Base-by-base conservation (phyloP, 1,140 invertebrate genomes). In the Scaptomyza hsui region DNA sequence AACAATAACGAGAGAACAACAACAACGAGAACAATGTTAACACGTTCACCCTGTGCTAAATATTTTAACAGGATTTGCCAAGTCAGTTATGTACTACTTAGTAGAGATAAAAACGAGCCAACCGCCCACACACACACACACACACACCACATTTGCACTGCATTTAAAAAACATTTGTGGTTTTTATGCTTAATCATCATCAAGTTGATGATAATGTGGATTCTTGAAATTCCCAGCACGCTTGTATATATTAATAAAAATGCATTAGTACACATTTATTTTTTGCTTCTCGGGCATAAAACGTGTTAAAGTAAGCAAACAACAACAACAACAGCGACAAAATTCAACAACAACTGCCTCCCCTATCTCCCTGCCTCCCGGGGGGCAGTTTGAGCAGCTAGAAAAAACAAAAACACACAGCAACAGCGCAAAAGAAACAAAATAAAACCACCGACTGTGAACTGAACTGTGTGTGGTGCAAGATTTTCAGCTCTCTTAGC, bases 211-310 rank as follows among this genome's bases (percentile, higher is more conserved):
- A 69, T 51, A n/a, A 35, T 53, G 21, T 10, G 13, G 18, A 60
- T 45, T 44, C 47, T 82, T 62, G 61, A 49, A 73, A 88, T 88
- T 88, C 83, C 83, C 83, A 83, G 78, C 83, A 89, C 83, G 83
- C 83, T 79, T 88, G 82, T 89, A 89, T 83, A 89, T 89, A 85
- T 89, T 89, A 89, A 89, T 89, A 89, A 89, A 88, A 89, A 89
- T 89, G 83, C 83, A 89, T 89, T 89, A 89, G 85, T 89, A 76
- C 78, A 89, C 83, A 89, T 89, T 89, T 89, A 89, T 88, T 86
- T 78, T 75, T 35, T 9, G 26, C 26, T 29, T 29, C 9, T 29
- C 26, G 69, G 78, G 82, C 82, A 86, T 88, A 86, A 85, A 86
- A 86, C 82, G 81, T 86, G 81, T 88, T 77, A 86, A 81, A 81